Conservation (phyloP, 2,888 invertebrate species). For the Andrena camellia region DNA sequence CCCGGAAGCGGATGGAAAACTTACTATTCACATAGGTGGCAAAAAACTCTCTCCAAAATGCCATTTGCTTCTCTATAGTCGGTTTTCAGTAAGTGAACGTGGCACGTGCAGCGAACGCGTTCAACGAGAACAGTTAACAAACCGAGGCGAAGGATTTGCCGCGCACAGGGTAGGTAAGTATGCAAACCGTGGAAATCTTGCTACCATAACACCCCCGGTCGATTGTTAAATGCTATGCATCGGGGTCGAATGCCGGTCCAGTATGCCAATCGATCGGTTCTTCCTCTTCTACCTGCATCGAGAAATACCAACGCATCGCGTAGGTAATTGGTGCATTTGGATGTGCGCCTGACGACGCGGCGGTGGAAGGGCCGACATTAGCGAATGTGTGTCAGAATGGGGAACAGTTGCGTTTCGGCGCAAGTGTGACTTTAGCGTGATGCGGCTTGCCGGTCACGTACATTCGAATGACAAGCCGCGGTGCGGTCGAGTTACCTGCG, state of each 20-base stretch:
- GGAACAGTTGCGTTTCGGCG: neutral
- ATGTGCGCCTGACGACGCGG: neutral
- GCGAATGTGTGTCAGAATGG: conserved; percentile 10
- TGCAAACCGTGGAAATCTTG: neutral
- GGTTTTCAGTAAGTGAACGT: too few relatives aligned
- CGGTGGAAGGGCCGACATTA: conserved; percentile 22
- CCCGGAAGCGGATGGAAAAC: neutral
- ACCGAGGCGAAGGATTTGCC: neutral
- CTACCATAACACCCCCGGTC: neutral
- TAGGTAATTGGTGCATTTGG: conserved; percentile 16
- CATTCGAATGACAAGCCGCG: neutral
- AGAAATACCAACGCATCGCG: neutral
- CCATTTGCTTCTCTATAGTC: neutral
- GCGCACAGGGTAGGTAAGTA: neutral
- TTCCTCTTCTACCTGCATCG: neutral
- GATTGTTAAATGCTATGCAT: conserved; percentile 6
- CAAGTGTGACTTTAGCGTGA: neutral
- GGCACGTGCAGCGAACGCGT: too few relatives aligned
- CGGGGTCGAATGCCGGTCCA: neutral
- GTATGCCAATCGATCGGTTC: neutral
- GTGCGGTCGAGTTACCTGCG: conserved; percentile 34
- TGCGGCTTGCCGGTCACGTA: conserved; percentile 33
- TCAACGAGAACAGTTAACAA: neutral
- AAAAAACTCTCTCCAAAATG: neutral
- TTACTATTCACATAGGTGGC: neutral